These are phyloP conservation scores for Drosophila equinoxialis DNA, from an alignment of 1,140 invertebrate species.

Conservation along the genomic window DNA sequence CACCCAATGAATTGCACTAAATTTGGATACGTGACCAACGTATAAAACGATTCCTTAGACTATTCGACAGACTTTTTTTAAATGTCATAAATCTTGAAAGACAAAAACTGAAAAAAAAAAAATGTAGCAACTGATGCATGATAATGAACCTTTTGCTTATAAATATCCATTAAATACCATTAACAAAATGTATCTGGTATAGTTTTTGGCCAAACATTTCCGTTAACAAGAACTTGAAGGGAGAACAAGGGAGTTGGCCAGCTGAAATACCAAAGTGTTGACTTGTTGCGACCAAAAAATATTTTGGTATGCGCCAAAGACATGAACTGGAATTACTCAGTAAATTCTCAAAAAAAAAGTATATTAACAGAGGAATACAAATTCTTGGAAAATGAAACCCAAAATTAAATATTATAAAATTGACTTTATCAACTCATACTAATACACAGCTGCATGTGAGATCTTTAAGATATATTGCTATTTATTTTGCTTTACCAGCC, in stretches of 20 bases:
- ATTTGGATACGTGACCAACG: conserved; percentile 57
- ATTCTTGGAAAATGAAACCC: conserved; percentile 13
- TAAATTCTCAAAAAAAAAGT: background rate
- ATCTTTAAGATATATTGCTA: no score
- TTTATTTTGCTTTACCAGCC: no score
- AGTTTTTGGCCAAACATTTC: conserved; percentile 35
- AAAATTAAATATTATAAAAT: conserved; percentile 34
- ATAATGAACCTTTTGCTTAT: conserved; percentile 60
- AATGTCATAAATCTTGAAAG: conserved; percentile 67
- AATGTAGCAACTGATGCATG: conserved; percentile 47
- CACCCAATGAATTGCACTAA: conserved; percentile 67
- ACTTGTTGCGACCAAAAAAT: conserved; percentile 55
- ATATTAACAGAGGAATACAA: no score
- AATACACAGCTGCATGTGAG: no score
- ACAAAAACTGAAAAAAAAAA: conserved; percentile 27
- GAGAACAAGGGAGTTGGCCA: background rate
- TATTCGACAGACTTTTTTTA: conserved; percentile 52
- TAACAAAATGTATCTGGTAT: conserved; percentile 64
- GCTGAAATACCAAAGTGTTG: conserved; percentile 60
- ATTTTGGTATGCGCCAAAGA: conserved; percentile 54
- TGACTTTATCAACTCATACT: no score
- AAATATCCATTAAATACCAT: conserved; percentile 53
- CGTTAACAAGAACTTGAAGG: conserved; percentile 12
- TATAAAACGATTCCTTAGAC: conserved; percentile 40
- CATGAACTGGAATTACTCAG: conserved; percentile 55